Base-by-base conservation (phyloP, 2,113 vertebrate species). In the Phoxinus phoxinus region DNA sequence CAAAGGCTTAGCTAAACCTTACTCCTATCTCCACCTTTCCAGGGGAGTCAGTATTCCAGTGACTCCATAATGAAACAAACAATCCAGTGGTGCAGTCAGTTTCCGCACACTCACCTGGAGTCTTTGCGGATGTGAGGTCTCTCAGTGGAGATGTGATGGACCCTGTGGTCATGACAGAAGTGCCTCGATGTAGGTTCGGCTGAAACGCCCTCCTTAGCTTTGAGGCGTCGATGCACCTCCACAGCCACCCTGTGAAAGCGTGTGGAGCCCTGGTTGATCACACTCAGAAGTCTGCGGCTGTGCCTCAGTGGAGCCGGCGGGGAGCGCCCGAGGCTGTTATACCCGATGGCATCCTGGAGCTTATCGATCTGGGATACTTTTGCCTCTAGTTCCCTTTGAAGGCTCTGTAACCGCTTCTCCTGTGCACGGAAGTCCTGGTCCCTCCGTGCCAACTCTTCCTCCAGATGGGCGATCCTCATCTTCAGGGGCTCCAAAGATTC, bases 161-260 rank as follows among this genome's bases (percentile, higher is more conserved):
- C 84, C 56, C 85, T 92, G 25, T 90, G 85, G 1, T 89, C 87
- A 74, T 85, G 88, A 41, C 90, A 95, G 88, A 94, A 95, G 81
- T 93, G 90, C 1, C 93, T 89, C 0, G 95, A 95, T 1, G 95
- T 95, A 63, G 95, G 95, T 65, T 96, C 95, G 1, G 95, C 95
- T 2, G 95, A 96, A 59, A 96, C 95, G 0, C 95, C 95, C 77
- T 95, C 95, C 72, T 96, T 96, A 15, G 95, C 95, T 73, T 91
- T 94, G 12, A 95, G 91, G 48, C 95, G 89, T 23, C 93, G 93
- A 59, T 95, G 95, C 44, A 94, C 94, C 88, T 95, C 95, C 63
- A 93, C 90, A 3, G 95, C 94, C 81, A 94, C 93, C 67, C 91
- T 91, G 71, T 95, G 94, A 86, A 94, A 94, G 53, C 93, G 93